Evolutionary conservation across 1,140 invertebrate genomes (phyloP), one percentile per base, ranked within the genome.

Genomic region (Dendroctonus ponderosae): DNA sequence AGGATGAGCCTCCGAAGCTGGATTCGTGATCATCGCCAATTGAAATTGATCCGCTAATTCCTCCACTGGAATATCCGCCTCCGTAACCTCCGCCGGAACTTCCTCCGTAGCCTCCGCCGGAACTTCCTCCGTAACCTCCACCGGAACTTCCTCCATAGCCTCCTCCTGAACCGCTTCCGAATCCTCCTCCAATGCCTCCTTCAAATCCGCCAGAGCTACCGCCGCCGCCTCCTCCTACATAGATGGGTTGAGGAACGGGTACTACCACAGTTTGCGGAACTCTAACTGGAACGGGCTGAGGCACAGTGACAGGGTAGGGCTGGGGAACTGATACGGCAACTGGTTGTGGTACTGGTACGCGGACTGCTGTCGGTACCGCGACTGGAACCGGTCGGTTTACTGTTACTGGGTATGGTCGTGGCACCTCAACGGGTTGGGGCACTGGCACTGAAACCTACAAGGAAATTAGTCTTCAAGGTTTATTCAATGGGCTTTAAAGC

Each of bases 181-280:
- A 12, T 9, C 56, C 62, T 53, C 38, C 48, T 66, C 62, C 66
- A 59, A 49, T 56, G 12, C 70, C 70, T 9, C 63, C 68, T 26
- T 40, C 68, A 50, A 38, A 14, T 54, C 61, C 52, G 12, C 41
- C 62, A 9, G 59, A 63, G 38, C 42, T 60, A 11, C 72, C 70
- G 53, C 71, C 70, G 14, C 44, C 74, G 63, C 68, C 69, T 40
- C 69, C 69, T 26, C 74, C 72, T 38, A 70, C 54, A 49, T 58
- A 70, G 11, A 73, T 49, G 37, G 68, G 84, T 82, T 11, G 85
- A 14, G 70, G 48, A 15, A 26, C 68, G 5, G 49, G 65, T 3
- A 58, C 67, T 44, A 69, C 71, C 5, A 82, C 69, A 69, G 79
- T 65, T 66, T 75, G 74, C 8, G 71, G 76, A 39, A 76, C 66